phyloP scores from a whole-genome alignment of 2,113 vertebrate genomes.

The Pimephales promelas region DNA sequence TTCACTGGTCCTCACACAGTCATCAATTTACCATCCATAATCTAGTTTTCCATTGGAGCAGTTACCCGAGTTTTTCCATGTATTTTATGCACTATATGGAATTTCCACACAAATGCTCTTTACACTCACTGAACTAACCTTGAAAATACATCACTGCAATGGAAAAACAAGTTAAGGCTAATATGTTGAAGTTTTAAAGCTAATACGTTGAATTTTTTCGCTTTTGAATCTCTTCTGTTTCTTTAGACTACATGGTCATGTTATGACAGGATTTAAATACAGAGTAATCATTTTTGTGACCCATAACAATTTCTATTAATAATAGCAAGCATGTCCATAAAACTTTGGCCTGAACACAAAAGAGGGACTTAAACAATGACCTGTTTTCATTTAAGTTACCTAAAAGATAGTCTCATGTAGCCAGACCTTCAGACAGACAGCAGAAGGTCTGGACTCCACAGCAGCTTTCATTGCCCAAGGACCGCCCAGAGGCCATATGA shows the following conservation, averaged over 20 bases:
- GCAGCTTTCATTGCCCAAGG: too few relatives aligned
- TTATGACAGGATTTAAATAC: too few relatives aligned
- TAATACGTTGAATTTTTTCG: too few relatives aligned
- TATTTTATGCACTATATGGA: background rate
- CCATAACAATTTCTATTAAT: slow-evolving; percentile 5
- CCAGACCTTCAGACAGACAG: too few relatives aligned
- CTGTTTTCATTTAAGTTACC: background rate
- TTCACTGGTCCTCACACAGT: background rate
- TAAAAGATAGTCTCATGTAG: background rate
- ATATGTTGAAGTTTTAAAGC: too few relatives aligned
- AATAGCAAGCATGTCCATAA: background rate
- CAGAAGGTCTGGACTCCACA: too few relatives aligned
- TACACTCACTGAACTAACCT: slow-evolving; percentile 32
- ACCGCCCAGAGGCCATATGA: too few relatives aligned
- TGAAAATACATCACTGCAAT: slow-evolving; percentile 6
- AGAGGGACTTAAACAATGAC: background rate
- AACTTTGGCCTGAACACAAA: background rate
- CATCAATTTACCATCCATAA: background rate
- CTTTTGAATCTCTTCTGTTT: background rate
- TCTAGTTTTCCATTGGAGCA: slow-evolving; percentile 13
- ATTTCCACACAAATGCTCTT: slow-evolving; percentile 33
- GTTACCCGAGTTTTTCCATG: slow-evolving; percentile 15
- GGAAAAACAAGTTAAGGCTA: background rate
- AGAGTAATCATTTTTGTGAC: background rate
- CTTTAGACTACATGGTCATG: background rate